Conservation (phyloP, 1,140 invertebrate species). For the honey bee (Apis mellifera) region Amel_HAv3.1 CM009936.2:8394001-8394500, state of each 20-base stretch:
- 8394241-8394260: not conserved
- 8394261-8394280: not conserved
- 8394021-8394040: not conserved
- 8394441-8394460: too few relatives aligned
- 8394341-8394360: too few relatives aligned
- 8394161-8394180: constrained; percentile 30
- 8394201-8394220: constrained; percentile 1
- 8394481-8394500: too few relatives aligned
- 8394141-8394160: constrained; percentile 8
- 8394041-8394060: not conserved
- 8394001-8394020: not conserved
- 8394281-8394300: not conserved
- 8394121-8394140: not conserved
- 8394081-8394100: not conserved
- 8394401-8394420: too few relatives aligned
- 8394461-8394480: too few relatives aligned
- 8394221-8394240: not conserved
- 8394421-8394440: too few relatives aligned
- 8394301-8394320: too few relatives aligned
- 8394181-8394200: constrained; percentile 22
- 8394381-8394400: too few relatives aligned
- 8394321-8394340: too few relatives aligned
- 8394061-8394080: not conserved
- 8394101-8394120: not conserved
- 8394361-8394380: too few relatives aligned